Evolutionary conservation across 2,888 invertebrate genomes (phyloP).

Genomic region (Aleiodes testaceus): DNA sequence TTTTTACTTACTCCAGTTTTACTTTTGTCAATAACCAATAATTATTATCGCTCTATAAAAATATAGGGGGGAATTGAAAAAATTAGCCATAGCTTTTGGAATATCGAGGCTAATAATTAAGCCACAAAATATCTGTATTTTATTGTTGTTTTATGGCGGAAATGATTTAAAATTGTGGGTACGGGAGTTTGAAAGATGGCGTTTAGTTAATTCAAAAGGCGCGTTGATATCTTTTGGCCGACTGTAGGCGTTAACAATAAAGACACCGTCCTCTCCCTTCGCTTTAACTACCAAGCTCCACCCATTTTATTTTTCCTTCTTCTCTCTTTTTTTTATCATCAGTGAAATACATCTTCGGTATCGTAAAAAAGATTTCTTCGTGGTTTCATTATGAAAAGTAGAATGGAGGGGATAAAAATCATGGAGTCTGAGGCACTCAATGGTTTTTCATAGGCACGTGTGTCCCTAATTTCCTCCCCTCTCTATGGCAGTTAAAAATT

Average conservation of each 20-base stretch:
- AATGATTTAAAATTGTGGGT: conserved; percentile 27
- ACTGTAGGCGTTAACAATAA: conserved; percentile 14
- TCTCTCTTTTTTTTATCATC: background rate
- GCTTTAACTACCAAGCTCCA: conserved; percentile 3
- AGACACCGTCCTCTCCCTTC: conserved; percentile 9
- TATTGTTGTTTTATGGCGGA: conserved; percentile 15
- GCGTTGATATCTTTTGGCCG: conserved; percentile 51
- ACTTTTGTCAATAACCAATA: no score
- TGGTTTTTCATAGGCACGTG: conserved; percentile 23
- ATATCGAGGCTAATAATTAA: background rate
- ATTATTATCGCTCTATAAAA: no score
- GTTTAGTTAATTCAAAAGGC: conserved; percentile 50
- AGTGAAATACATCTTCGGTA: background rate
- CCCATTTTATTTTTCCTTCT: conserved; percentile 1
- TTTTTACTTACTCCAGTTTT: no score
- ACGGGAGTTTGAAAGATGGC: conserved; percentile 44
- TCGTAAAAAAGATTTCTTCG: conserved; percentile 25
- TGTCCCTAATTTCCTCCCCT: conserved; percentile 1
- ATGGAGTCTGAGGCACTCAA: conserved; percentile 3
- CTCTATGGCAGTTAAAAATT: no score
- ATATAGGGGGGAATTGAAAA: background rate
- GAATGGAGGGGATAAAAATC: conserved; percentile 4
- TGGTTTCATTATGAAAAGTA: conserved; percentile 13
- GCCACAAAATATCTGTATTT: conserved; percentile 2
- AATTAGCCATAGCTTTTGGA: background rate